Evolutionary conservation across 2,113 vertebrate species (phyloP).

Genomic region (Clupea harengus): DNA sequence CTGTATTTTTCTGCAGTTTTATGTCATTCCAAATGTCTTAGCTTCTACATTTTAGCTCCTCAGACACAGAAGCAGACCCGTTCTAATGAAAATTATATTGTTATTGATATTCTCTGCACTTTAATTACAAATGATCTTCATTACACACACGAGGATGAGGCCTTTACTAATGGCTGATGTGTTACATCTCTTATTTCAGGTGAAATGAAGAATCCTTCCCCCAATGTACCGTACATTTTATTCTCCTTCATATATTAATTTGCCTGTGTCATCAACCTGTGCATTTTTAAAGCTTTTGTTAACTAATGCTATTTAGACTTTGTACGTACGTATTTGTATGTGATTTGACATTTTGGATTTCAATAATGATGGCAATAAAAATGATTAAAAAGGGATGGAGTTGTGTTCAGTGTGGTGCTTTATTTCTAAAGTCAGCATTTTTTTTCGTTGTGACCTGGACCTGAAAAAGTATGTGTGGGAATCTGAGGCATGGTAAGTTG

Average conservation of each 20-base stretch:
- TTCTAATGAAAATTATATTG: not conserved
- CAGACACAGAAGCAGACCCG: not conserved
- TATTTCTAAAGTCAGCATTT: not conserved
- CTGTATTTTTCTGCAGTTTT: too few relatives aligned
- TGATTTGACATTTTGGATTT: constrained; percentile 1
- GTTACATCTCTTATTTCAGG: constrained; percentile 55
- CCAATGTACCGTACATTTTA: not conserved
- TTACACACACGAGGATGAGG: not conserved
- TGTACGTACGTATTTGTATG: constrained; percentile 8
- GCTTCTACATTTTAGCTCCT: too few relatives aligned
- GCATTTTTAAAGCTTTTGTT: not conserved
- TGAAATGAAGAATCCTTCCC: constrained; percentile 59
- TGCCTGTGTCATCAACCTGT: not conserved
- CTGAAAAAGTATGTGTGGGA: not conserved
- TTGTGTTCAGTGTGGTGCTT: not conserved
- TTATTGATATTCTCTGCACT: too few relatives aligned
- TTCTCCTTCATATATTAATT: not conserved
- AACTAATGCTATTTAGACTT: not conserved
- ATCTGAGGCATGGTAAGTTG: not conserved
- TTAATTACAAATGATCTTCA: not conserved
- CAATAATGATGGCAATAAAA: not conserved
- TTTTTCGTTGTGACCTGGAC: not conserved
- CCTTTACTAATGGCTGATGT: not conserved
- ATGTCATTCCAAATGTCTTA: too few relatives aligned
- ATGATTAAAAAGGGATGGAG: not conserved